phyloP scores from a whole-genome alignment of 1,140 invertebrate species.

The Megalopta genalis region DNA sequence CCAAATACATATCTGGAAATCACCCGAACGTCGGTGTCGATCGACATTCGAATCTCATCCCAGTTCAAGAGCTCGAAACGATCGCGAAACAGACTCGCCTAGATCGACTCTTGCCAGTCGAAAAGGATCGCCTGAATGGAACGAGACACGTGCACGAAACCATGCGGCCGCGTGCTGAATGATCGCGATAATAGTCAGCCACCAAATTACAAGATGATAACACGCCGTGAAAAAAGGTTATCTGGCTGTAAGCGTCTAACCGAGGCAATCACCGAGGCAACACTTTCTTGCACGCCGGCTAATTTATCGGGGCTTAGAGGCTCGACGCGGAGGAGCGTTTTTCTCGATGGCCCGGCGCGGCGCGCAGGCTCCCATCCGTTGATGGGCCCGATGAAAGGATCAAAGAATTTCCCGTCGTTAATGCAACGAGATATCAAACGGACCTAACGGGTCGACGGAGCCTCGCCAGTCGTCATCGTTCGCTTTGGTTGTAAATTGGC shows the following conservation, averaged over 20 bases:
- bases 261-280: conserved; percentile 15
- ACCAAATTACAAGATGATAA: conserved; percentile 20
- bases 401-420: conserved; percentile 27
- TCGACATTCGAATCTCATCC: background rate
- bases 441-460: background rate
- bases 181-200: background rate
- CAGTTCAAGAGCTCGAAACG: background rate
- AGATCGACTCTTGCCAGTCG: too few relatives aligned
- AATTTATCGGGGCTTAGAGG: conserved; percentile 8
- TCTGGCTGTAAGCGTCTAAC: conserved; percentile 11
- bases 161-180: background rate
- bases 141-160: background rate
- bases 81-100: background rate
- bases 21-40: too few relatives aligned
- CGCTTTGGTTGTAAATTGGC: conserved; percentile 17
- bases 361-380: too few relatives aligned
- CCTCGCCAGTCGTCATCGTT: background rate
- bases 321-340: background rate
- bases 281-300: background rate
- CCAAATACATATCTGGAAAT: too few relatives aligned
- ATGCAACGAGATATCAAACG: conserved; percentile 28
- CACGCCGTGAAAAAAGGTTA: background rate
- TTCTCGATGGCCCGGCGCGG: background rate
- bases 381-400: conserved; percentile 9
- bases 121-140: too few relatives aligned